Conservation (phyloP, 2,888 invertebrate genomes). For the Euproctis similis region DNA sequence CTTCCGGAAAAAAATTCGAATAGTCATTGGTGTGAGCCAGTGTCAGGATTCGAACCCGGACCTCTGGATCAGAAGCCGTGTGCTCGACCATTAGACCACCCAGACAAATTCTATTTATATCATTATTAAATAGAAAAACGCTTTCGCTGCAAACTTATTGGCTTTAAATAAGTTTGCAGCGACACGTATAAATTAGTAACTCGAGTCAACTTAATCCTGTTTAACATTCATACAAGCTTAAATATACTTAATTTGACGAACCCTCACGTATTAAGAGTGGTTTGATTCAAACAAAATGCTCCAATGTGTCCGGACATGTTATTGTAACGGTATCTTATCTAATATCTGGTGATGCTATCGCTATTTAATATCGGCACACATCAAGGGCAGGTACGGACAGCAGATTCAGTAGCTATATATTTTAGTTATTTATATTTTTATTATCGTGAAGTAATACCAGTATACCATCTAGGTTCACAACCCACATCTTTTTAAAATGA, state of each 20-base stretch:
- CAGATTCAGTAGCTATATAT: constrained; percentile 18
- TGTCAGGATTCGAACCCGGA: too few species aligned
- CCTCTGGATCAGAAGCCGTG: too few species aligned
- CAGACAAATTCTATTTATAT: too few species aligned
- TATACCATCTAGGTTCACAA: not conserved
- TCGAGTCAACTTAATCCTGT: not conserved
- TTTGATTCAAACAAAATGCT: constrained; percentile 18
- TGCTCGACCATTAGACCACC: too few species aligned
- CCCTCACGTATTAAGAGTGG: constrained; percentile 5
- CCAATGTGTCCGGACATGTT: constrained; percentile 26
- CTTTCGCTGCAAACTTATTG: too few species aligned
- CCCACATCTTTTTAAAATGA: too few species aligned
- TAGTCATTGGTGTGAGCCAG: too few species aligned
- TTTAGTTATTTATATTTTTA: not conserved
- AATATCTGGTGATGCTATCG: constrained; percentile 49
- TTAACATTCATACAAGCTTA: constrained; percentile 6
- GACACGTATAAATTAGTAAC: too few species aligned
- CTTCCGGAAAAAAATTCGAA: too few species aligned
- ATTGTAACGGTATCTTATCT: constrained; percentile 46
- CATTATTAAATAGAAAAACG: too few species aligned
- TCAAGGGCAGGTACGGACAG: constrained; percentile 35
- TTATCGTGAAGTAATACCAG: not conserved
- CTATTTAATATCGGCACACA: constrained; percentile 41
- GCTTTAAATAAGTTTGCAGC: too few species aligned
- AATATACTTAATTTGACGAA: constrained; percentile 1